Evolutionary conservation across 2,797 vertebrate genomes (phyloP), one percentile per base, ranked within the genome.

Genomic region (Rhadinocentrus ornatus): DNA sequence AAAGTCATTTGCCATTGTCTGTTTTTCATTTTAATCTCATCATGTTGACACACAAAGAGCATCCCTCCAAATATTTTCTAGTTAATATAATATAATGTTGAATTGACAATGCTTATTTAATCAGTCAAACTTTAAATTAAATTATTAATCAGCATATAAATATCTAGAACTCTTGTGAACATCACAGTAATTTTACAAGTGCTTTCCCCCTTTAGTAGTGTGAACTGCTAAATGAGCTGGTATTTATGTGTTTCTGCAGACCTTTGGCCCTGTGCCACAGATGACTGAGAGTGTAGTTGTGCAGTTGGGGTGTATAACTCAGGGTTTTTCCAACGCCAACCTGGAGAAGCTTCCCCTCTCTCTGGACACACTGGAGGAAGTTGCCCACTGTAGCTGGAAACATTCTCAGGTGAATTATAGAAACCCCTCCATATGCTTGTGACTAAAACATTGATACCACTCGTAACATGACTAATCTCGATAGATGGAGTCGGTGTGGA

Each of bases 281-380:
- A 82, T 94, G 81, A 85, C 37, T 15, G 90, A 93, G 44, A 64
- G 34, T 0, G 58, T 29, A 0, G 72, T 94, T 18, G 2, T 65
- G 9, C 76, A 88, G 70, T 34, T 95, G 78, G 87, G 91, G 24
- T 95, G 94, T 57, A 73, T 95, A 31, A 60, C 32, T 75, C 91
- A 73, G 70, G 77, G 90, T 32, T 92, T 94, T 82, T 65, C 75
- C 1, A 1, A 62, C 11, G 4, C 77, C 7, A 81, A 94, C 22
- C 84, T 95, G 37, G 32, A 70, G 66, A 70, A 13, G 1, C 77
- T 93, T 16, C 80, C 77, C 44, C 71, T 94, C 62, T 26, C 86
- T 35, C 32, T 92, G 81, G 91, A 93, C 62, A 59, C 35, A 5
- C 39, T 95, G 69, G 85, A 90, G 16, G 50, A 78, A 13, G 79